Conservation (phyloP, 35 echinoderm and acorn worm genomes). For the Strongylocentrotus purpuratus region DNA sequence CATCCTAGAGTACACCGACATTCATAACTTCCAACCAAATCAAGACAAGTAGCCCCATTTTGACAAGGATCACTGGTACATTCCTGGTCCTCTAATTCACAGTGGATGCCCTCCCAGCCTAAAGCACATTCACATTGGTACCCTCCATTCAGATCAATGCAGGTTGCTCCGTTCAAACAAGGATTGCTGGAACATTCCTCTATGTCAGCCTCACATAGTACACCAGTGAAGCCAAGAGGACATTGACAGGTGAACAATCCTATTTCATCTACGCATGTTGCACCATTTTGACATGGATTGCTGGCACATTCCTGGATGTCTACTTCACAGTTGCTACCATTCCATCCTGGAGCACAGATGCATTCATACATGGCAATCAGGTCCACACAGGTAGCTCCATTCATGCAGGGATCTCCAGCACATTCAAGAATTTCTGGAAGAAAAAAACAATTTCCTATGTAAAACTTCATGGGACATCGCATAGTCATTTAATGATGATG, state of each 20-base stretch:
- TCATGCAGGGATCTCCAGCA: constrained; percentile 59
- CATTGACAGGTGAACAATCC: constrained; percentile 64
- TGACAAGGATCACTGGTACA: constrained; percentile 74
- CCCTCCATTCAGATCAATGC: constrained; percentile 61
- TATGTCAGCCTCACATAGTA: constrained; percentile 61
- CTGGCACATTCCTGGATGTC: constrained; percentile 72
- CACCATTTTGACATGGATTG: constrained; percentile 69
- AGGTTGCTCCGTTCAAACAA: constrained; percentile 71
- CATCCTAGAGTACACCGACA: constrained; percentile 67
- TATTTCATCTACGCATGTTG: constrained; percentile 65
- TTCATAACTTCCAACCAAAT: constrained; percentile 31
- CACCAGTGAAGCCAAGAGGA: constrained; percentile 58
- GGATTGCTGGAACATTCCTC: constrained; percentile 75
- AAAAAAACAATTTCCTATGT: neutral
- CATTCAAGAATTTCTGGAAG: constrained; percentile 66
- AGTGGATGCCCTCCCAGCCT: constrained; percentile 58
- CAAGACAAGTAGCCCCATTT: constrained; percentile 65
- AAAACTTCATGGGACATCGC: no score
- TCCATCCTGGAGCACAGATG: constrained; percentile 65
- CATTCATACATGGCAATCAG: constrained; percentile 55
- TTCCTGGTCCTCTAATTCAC: constrained; percentile 70
- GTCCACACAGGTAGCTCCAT: constrained; percentile 63
- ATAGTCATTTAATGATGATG: no score
- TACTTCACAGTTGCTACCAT: constrained; percentile 66
- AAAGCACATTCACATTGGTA: constrained; percentile 59